Conservation (phyloP, 2,888 invertebrate genomes). For the Stenichneumon culpator region DNA sequence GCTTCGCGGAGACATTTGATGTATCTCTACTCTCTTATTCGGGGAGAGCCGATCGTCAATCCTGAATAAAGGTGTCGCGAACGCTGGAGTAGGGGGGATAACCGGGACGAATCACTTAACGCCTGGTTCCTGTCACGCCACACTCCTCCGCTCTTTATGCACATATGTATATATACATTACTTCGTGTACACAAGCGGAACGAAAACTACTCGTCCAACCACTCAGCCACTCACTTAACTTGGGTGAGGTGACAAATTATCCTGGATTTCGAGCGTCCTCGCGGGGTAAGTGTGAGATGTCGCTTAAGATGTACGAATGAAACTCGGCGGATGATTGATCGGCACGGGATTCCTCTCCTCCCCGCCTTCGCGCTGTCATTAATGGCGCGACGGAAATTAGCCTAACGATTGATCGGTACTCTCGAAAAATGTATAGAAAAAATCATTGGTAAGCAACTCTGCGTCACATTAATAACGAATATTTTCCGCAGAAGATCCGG, state of each 20-base stretch:
- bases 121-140: conserved; percentile 63
- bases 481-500: too few relatives aligned
- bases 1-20: conserved; percentile 29
- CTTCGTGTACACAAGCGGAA: conserved; percentile 10
- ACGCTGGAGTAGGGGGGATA: conserved; percentile 64
- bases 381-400: neutral
- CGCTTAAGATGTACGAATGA: conserved; percentile 31
- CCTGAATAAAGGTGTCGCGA: conserved; percentile 52
- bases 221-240: conserved; percentile 70
- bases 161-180: conserved; percentile 7
- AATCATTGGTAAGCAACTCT: neutral
- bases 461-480: too few relatives aligned
- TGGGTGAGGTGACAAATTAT: conserved; percentile 79
- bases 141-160: conserved; percentile 50
- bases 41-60: conserved; percentile 45
- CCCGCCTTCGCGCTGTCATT: neutral
- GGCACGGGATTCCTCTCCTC: neutral
- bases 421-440: neutral
- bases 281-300: conserved; percentile 55
- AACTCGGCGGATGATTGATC: conserved; percentile 44
- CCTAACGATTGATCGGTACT: neutral
- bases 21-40: conserved; percentile 40
- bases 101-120: conserved; percentile 83
- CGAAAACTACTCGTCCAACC: conserved; percentile 54
- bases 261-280: conserved; percentile 73